phyloP scores from a whole-genome alignment of 2,113 vertebrate species.

The Calidris pygmaea region DNA sequence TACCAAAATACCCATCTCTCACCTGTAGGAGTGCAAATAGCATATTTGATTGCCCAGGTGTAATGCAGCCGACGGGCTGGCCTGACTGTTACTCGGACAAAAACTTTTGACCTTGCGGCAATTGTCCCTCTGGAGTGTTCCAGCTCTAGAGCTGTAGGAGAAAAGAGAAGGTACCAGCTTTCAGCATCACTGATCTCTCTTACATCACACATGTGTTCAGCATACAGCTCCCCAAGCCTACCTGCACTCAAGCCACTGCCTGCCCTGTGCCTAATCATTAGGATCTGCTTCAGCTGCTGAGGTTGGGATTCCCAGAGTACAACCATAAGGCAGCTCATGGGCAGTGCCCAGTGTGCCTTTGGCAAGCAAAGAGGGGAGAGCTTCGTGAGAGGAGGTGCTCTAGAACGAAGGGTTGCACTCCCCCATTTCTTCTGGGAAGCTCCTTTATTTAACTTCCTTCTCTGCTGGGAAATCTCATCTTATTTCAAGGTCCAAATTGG shows the following conservation, averaged over 20 bases:
- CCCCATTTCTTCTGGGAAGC: not conserved
- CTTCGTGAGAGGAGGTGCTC: not conserved
- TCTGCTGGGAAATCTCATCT: not conserved
- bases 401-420: not conserved
- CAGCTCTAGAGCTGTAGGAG: constrained; percentile 79
- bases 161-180: not conserved
- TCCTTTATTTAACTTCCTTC: not conserved
- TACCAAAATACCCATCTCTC: not conserved
- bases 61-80: constrained; percentile 73
- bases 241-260: not conserved
- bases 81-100: constrained; percentile 69
- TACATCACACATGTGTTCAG: not conserved
- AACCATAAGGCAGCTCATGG: not conserved
- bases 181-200: not conserved
- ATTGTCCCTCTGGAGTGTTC: constrained; percentile 77
- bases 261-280: not conserved
- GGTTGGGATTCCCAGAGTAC: not conserved
- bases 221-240: not conserved
- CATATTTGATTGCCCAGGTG: constrained; percentile 84
- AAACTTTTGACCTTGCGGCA: constrained; percentile 75
- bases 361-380: not conserved
- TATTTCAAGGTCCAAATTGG: not conserved
- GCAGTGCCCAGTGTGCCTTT: not conserved
- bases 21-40: constrained; percentile 76
- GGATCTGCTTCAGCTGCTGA: not conserved